Base-by-base conservation (phyloP, 2,797 vertebrate species). In the Thripadectes ignobilis region DNA sequence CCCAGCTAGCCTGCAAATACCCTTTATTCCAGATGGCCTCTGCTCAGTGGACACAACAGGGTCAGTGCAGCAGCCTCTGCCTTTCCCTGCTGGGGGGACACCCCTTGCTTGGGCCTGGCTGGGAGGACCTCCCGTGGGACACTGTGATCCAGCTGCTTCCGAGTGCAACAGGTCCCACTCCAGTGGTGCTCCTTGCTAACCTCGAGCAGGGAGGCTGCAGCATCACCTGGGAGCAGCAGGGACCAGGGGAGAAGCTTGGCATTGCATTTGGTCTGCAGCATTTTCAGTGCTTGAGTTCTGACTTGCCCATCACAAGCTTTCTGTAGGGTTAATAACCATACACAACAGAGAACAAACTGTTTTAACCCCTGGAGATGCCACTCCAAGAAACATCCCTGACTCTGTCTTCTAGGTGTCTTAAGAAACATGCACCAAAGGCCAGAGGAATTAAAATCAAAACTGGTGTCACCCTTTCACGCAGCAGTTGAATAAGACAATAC, bases 61-160 rank as follows among this genome's bases (percentile, higher is more conserved):
- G 59, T 4, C 1, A 0, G 26, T 9, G 17, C 46, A 61, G 68
- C 76, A 78, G 84, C 36, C 9, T 0, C 74, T 39, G 30, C 49
- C 51, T 46, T 14, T 6, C 71, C 13, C 48, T 48, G 23, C 24
- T 2, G 1, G 14, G 30, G 34, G 21, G 3, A 29, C 6, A 16
- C 3, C 10, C 43, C 65, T 24, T 52, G 27, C 57, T 43, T 5
- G 61, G 57, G 51, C 18, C 32, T 9, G 1, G n/a, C 20, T 24
- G 0, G 0, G 48, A 74, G 48, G 10, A 59, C 9, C 15, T 52
- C 29, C 57, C 30, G n/a, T 2, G 82, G 41, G 63, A 76, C 68
- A 22, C 21, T 18, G 27, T 18, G 63, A 81, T 49, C 78, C 48
- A 27, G 26, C 57, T 17, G 32, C 55, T 69, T 66, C 38, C 39